Conservation (phyloP, 2,113 vertebrate genomes). For the Gymnarchus niloticus region DNA sequence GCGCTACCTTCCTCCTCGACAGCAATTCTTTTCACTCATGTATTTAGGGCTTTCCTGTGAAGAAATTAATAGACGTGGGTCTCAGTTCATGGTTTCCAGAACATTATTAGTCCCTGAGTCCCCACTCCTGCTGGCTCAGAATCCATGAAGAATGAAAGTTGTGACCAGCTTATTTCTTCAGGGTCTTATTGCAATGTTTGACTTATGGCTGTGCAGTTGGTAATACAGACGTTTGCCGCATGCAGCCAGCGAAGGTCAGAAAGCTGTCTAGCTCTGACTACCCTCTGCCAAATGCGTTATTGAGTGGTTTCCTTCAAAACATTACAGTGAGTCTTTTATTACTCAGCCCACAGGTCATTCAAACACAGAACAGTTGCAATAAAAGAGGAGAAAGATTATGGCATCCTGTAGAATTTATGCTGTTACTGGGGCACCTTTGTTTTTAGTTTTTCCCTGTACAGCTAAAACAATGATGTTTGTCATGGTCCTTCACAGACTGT, state of each 20-base stretch:
- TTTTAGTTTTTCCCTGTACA: not conserved
- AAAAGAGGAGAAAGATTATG: not conserved
- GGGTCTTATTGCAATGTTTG: not conserved
- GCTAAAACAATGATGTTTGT: slow-evolving; percentile 7
- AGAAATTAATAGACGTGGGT: not conserved
- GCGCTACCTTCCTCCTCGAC: not conserved
- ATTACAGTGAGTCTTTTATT: not conserved
- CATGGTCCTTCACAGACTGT: not conserved
- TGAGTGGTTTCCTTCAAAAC: slow-evolving; percentile 12
- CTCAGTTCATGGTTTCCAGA: not conserved
- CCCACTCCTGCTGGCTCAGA: not conserved
- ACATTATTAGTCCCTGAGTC: not conserved
- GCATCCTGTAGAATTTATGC: not conserved
- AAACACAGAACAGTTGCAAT: not conserved
- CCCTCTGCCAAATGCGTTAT: slow-evolving; percentile 3
- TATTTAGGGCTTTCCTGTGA: not conserved
- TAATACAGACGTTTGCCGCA: not conserved
- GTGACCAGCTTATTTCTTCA: not conserved
- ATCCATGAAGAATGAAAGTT: not conserved
- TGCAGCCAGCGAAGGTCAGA: slow-evolving; percentile 13
- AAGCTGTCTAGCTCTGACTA: not conserved
- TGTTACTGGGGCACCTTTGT: not conserved
- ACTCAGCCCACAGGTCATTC: not conserved
- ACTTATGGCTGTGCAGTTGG: not conserved
- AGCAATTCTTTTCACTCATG: not conserved